Evolutionary conservation across 2,888 invertebrate species (phyloP).

Genomic region (Drosophila sordidapex): DNA sequence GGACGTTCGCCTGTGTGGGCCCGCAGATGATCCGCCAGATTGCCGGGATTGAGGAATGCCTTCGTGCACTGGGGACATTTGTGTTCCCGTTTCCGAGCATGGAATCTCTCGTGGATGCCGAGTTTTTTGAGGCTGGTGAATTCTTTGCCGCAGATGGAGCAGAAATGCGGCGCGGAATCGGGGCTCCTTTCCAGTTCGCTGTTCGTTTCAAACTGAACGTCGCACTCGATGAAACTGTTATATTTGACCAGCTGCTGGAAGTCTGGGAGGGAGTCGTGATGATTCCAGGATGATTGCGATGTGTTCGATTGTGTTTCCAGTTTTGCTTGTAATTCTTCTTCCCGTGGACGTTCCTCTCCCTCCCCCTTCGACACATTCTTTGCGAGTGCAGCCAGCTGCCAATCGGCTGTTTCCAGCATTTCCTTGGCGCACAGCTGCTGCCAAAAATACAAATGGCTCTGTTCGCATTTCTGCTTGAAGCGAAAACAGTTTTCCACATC

Average conservation of each 20-base stretch:
- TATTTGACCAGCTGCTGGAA: conserved; percentile 1
- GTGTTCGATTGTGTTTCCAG: neutral
- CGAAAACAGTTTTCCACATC: conserved; percentile 63
- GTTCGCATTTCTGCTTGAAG: conserved; percentile 79
- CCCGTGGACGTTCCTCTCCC: neutral
- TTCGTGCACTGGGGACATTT: conserved; percentile 37
- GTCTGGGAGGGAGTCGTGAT: neutral
- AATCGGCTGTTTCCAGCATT: conserved; percentile 68
- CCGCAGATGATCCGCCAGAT: conserved; percentile 86
- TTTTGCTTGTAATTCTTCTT: neutral
- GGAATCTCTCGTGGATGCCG: conserved; percentile 29
- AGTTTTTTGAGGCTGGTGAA: conserved; percentile 84
- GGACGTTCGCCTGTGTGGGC: conserved; percentile 86
- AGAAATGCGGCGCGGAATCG: conserved; percentile 85
- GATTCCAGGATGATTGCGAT: conserved; percentile 3
- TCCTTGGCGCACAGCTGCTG: conserved; percentile 63
- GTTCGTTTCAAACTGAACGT: conserved; percentile 15
- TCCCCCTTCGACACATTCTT: neutral
- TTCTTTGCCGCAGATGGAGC: conserved; percentile 83
- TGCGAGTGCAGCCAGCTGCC: conserved; percentile 9
- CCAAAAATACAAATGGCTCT: conserved; percentile 64
- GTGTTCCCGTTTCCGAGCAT: conserved; percentile 22
- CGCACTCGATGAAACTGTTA: conserved; percentile 10
- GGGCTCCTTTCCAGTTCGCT: neutral
- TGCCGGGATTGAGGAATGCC: conserved; percentile 60